phyloP scores from a whole-genome alignment of 2,888 invertebrate genomes.

The Aleiodes alternator region DNA sequence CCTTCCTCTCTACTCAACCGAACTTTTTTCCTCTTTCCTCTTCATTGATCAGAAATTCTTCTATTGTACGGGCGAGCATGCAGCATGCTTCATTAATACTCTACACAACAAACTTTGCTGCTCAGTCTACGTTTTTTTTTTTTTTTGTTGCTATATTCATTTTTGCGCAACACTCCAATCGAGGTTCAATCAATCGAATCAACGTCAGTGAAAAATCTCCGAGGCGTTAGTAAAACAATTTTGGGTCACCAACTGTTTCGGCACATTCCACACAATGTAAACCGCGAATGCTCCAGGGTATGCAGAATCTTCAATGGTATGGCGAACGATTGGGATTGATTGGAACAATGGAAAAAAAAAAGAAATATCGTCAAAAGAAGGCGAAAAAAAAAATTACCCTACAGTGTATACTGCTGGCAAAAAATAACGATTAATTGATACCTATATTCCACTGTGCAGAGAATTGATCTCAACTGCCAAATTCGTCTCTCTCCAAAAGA shows the following conservation, averaged over 20 bases:
- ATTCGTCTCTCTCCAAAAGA: constrained; percentile 3
- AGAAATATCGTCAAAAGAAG: not conserved
- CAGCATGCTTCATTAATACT: constrained; percentile 19
- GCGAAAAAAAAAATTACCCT: not conserved
- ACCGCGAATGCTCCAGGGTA: not conserved
- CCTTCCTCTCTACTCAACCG: not conserved
- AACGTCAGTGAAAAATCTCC: constrained; percentile 20
- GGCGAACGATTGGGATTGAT: constrained; percentile 13
- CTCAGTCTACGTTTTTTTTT: not conserved
- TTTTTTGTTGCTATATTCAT: not conserved
- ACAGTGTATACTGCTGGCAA: not conserved
- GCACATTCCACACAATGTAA: not conserved
- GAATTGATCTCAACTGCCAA: constrained; percentile 20
- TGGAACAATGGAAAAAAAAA: constrained; percentile 1
- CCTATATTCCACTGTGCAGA: constrained; percentile 2
- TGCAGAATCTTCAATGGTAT: not conserved
- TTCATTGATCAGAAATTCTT: constrained; percentile 26
- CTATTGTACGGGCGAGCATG: not conserved
- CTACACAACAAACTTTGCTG: constrained; percentile 14
- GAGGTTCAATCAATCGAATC: constrained; percentile 1
- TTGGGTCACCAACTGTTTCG: not conserved
- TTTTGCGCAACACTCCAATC: not conserved
- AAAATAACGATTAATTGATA: constrained; percentile 24
- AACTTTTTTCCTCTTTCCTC: constrained; percentile 6
- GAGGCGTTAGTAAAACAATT: constrained; percentile 27